These are phyloP conservation scores for Drosophila sordidapex DNA, from an alignment of 2,888 invertebrate genomes.

Conservation along the genomic window DNA sequence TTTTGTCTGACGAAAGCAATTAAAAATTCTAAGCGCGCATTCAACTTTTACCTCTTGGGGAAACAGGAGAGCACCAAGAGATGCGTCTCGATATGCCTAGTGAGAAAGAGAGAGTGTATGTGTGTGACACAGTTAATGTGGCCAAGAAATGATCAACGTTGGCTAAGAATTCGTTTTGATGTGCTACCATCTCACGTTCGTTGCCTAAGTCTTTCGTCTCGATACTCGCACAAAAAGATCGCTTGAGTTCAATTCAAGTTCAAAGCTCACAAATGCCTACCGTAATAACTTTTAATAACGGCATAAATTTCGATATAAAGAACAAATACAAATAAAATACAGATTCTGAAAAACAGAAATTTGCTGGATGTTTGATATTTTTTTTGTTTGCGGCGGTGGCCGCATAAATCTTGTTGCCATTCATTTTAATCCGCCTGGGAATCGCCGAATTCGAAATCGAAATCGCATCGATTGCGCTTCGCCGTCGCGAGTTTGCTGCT, in stretches of 20 bases:
- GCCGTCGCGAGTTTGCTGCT: slow-evolving; percentile 29
- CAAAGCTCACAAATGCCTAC: slow-evolving; percentile 6
- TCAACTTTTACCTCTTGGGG: slow-evolving; percentile 60
- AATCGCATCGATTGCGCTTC: slow-evolving; percentile 42
- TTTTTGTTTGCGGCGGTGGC: slow-evolving; percentile 28
- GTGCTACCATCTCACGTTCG: slow-evolving; percentile 57
- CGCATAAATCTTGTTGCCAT: slow-evolving; percentile 74
- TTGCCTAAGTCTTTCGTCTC: slow-evolving; percentile 72
- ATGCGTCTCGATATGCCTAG: slow-evolving; percentile 9
- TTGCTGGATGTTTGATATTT: slow-evolving; percentile 11
- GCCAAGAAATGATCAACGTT: slow-evolving; percentile 25
- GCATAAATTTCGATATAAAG: slow-evolving; percentile 56
- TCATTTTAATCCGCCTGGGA: slow-evolving; percentile 79
- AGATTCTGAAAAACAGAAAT: slow-evolving; percentile 16
- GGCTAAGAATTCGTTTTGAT: slow-evolving; percentile 18
- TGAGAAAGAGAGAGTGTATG: slow-evolving; percentile 24
- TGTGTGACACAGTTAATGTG: slow-evolving; percentile 64
- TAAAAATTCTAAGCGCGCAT: slow-evolving; percentile 78
- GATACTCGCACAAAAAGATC: not conserved
- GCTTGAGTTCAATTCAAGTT: slow-evolving; percentile 14
- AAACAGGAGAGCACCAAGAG: slow-evolving; percentile 14
- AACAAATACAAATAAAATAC: slow-evolving; percentile 18
- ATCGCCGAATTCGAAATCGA: slow-evolving; percentile 46
- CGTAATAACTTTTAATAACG: slow-evolving; percentile 73
- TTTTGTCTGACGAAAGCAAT: slow-evolving; percentile 64